phyloP scores from a whole-genome alignment of 2,797 vertebrate species.

The Urocyon cinereoargenteus region DNA sequence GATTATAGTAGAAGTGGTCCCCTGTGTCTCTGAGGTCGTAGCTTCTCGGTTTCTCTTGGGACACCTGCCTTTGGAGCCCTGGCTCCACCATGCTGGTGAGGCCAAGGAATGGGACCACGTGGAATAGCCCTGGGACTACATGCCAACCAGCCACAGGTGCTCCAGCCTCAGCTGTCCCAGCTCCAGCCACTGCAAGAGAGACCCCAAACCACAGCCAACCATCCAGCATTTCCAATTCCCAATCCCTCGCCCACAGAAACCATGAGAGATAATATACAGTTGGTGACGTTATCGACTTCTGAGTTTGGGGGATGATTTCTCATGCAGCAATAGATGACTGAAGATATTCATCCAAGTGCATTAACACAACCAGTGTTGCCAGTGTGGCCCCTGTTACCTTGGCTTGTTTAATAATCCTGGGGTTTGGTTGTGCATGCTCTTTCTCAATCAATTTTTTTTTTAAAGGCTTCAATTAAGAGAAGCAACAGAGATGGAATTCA shows the following conservation, averaged over 20 bases:
- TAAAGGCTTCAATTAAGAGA: not conserved
- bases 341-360: not conserved
- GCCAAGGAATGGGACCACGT: not conserved
- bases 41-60: not conserved
- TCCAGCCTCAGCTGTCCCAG: not conserved
- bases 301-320: not conserved
- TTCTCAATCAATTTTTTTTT: not conserved
- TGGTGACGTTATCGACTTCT: not conserved
- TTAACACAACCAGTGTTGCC: not conserved
- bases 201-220: not conserved
- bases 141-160: not conserved
- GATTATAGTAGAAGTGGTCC: not conserved
- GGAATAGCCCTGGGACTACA: not conserved
- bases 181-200: not conserved
- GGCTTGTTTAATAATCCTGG: not conserved
- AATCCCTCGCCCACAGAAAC: not conserved
- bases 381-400: not conserved
- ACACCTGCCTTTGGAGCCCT: not conserved
- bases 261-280: not conserved
- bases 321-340: not conserved
- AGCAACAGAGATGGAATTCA: not conserved
- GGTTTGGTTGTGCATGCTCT: not conserved
- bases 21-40: not conserved
- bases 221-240: not conserved
- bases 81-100: not conserved